These are phyloP conservation scores for Masnerella sp. DNA, from an alignment of 2,888 invertebrate genomes.

Conservation along the genomic window DNA sequence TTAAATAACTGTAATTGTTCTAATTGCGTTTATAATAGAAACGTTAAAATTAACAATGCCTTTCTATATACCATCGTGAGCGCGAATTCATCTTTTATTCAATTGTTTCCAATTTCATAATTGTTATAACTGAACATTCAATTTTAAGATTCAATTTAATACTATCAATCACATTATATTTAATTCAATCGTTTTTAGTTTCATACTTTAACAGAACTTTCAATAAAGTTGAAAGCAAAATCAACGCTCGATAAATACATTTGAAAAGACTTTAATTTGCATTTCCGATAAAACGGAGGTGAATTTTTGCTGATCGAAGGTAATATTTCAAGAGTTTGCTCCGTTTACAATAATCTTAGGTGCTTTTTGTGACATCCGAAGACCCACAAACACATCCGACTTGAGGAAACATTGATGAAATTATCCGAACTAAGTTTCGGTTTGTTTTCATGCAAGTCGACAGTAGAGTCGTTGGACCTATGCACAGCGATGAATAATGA, in stretches of 20 bases:
- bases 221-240: too few relatives aligned
- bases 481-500: too few relatives aligned
- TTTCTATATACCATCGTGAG: too few relatives aligned
- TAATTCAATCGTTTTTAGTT: not conserved
- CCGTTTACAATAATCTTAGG: constrained; percentile 26
- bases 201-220: constrained; percentile 10
- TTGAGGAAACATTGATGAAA: constrained; percentile 43
- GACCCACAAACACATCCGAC: constrained; percentile 28
- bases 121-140: too few relatives aligned
- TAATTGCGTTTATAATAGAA: too few relatives aligned
- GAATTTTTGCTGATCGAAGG: constrained; percentile 19
- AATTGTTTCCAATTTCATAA: too few relatives aligned
- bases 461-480: too few relatives aligned
- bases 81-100: too few relatives aligned
- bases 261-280: constrained; percentile 38
- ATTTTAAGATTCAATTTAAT: not conserved
- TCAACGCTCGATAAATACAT: constrained; percentile 32
- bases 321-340: constrained; percentile 26
- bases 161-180: too few relatives aligned
- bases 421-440: constrained; percentile 33
- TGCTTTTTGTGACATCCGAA: constrained; percentile 20
- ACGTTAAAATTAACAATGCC: too few relatives aligned
- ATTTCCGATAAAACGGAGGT: constrained; percentile 26
- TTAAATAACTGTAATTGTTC: too few relatives aligned
- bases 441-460: constrained; percentile 21